Conservation (phyloP, 2,888 invertebrate genomes). For the Venustoraphidia nigricollis region DNA sequence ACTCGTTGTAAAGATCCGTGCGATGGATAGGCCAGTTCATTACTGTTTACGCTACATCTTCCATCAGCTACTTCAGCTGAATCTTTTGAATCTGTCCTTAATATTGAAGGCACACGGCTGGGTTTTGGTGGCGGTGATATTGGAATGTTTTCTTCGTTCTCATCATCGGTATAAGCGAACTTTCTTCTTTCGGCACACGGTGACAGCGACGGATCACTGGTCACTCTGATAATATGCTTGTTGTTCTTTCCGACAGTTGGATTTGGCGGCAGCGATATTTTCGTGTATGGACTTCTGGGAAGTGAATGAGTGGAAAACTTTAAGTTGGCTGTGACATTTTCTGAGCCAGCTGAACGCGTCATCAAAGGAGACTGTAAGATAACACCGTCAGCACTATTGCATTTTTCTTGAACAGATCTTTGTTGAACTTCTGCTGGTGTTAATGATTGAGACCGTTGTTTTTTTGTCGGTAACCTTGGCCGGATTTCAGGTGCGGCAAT, state of each 20-base stretch:
- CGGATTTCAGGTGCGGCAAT: constrained; percentile 25
- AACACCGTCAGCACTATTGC: constrained; percentile 55
- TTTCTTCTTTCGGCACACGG: constrained; percentile 42
- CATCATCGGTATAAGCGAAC: constrained; percentile 31
- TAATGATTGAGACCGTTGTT: constrained; percentile 65
- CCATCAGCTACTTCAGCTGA: constrained; percentile 18
- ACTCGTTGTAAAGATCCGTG: constrained; percentile 32
- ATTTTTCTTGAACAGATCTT: constrained; percentile 36
- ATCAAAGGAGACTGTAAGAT: constrained; percentile 33
- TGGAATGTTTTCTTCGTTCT: constrained; percentile 33
- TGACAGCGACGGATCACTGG: constrained; percentile 39
- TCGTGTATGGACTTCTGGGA: constrained; percentile 31
- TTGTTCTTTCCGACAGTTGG: constrained; percentile 28
- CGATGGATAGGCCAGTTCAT: constrained; percentile 22
- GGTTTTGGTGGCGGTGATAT: constrained; percentile 44
- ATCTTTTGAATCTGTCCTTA: constrained; percentile 25
- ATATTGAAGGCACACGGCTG: constrained; percentile 40
- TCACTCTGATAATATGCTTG: constrained; percentile 40
- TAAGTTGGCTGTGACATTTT: constrained; percentile 18
- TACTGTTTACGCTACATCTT: constrained; percentile 14
- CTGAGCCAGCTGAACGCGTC: constrained; percentile 27
- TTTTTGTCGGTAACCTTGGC: constrained; percentile 37
- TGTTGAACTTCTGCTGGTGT: constrained; percentile 45
- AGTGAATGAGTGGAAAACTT: constrained; percentile 43
- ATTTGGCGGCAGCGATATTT: constrained; percentile 33